These are phyloP conservation scores for Discoglossus pictus DNA, from an alignment of 2,797 vertebrate species.

Conservation along the genomic window DNA sequence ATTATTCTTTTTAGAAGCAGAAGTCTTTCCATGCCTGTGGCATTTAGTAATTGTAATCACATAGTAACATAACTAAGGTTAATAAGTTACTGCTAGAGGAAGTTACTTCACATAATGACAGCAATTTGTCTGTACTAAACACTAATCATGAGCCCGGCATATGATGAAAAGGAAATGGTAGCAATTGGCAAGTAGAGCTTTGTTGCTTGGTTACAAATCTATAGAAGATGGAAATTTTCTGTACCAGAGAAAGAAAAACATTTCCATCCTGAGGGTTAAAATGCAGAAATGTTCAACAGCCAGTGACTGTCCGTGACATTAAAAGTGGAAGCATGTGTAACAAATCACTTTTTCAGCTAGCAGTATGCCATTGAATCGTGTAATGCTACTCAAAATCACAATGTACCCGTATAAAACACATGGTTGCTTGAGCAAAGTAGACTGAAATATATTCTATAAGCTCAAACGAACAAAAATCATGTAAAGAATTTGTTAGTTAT, in stretches of 20 bases:
- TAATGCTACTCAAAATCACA: constrained; percentile 59
- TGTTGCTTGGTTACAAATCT: constrained; percentile 86
- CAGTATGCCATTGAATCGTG: constrained; percentile 57
- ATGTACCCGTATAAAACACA: constrained; percentile 30
- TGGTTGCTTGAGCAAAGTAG: constrained; percentile 13
- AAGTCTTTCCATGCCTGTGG: constrained; percentile 84
- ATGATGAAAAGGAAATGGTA: constrained; percentile 86
- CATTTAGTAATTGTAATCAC: constrained; percentile 88
- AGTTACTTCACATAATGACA: constrained; percentile 94
- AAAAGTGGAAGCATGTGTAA: constrained; percentile 78
- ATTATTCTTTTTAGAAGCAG: constrained; percentile 25
- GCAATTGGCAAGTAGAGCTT: constrained; percentile 81
- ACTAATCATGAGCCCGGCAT: constrained; percentile 88
- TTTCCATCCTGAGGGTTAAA: constrained; percentile 72
- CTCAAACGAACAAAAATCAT: constrained; percentile 32
- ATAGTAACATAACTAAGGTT: constrained; percentile 87
- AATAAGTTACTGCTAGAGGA: constrained; percentile 94
- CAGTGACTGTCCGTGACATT: constrained; percentile 52
- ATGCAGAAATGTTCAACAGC: constrained; percentile 64
- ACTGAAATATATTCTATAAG: constrained; percentile 22
- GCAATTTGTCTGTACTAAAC: constrained; percentile 92
- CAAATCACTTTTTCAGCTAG: constrained; percentile 65
- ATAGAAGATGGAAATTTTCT: constrained; percentile 54
- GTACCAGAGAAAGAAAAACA: constrained; percentile 66
- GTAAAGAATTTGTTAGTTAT: constrained; percentile 17